Evolutionary conservation across 2,888 invertebrate species (phyloP).

Genomic region (Pomacea canaliculata): DNA sequence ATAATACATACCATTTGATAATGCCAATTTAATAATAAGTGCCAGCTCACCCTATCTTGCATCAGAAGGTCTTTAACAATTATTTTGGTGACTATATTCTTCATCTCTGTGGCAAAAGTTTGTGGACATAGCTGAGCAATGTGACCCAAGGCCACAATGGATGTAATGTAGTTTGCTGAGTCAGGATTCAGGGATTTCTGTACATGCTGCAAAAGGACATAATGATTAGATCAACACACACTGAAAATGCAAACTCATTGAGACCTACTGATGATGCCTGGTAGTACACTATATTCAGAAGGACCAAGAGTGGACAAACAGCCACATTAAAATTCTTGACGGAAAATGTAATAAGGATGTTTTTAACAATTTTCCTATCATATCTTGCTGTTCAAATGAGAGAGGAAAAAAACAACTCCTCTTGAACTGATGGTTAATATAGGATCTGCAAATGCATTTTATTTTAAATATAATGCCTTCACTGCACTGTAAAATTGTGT

Average conservation of each 20-base stretch:
- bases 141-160: constrained; percentile 94
- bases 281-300: background rate
- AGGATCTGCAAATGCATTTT: no score
- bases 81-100: constrained; percentile 90
- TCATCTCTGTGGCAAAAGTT: constrained; percentile 89
- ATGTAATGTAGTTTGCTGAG: constrained; percentile 85
- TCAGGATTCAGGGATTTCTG: constrained; percentile 74
- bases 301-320: no score
- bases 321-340: no score
- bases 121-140: constrained; percentile 93
- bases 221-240: background rate
- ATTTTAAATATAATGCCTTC: no score
- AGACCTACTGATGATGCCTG: background rate
- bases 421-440: no score
- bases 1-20: background rate
- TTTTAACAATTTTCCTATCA: no score
- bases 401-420: no score
- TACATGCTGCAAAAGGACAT: constrained; percentile 61
- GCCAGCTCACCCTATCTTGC: constrained; percentile 69
- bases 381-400: no score
- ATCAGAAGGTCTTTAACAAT: constrained; percentile 95
- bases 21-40: background rate
- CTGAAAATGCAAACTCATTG: background rate
- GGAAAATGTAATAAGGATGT: no score
- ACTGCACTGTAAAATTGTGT: no score